Evolutionary conservation across 2,113 vertebrate species (phyloP), one percentile per base, ranked within the genome.

Genomic region (Cranoglanis bouderius): DNA sequence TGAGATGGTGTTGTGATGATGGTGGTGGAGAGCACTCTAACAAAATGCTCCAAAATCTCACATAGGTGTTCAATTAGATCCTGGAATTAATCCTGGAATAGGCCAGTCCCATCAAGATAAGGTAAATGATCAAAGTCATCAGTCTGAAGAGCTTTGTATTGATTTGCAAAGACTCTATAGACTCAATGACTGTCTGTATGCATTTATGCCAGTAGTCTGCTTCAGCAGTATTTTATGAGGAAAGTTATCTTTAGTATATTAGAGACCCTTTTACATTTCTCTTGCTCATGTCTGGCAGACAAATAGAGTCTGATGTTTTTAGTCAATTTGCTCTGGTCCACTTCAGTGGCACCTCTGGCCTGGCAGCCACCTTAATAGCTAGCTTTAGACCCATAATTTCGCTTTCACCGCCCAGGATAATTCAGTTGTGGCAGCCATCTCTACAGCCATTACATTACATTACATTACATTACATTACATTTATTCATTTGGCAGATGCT

Each of bases 361-460:
- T 65, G 53, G 90, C 89, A 91, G 88, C 90, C 92, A 91, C 77
- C 91, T 88, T 89, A 92, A 93, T 88, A 92, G 93, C 90, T 90
- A 90, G 53, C 89, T 86, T 90, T 92, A 88, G 87, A 93, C 89
- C 70, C 26, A 67, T 53, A 63, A 82, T 82, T 82, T 82, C 21
- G 35, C 81, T 81, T 63, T 81, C 87, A 78, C 80, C 38, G 12
- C 77, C 72, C 88, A 82, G 88, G 75, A 85, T 90, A 93, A 91
- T 92, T 94, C 90, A 95, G 94, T 92, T 89, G 93, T 88, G 92
- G 93, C 92, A 89, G 92, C 91, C 63, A 90, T 90, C 93, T 91
- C 93, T 94, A 94, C 94, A 94, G 77, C 26, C 91, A 93, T 59
- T 82, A 82, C 81, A 59, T 82, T 82, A 82, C 81, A 82, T 51